These are phyloP conservation scores for Peromyscus leucopus DNA, from an alignment of 2,113 vertebrate species.

Conservation along the genomic window DNA sequence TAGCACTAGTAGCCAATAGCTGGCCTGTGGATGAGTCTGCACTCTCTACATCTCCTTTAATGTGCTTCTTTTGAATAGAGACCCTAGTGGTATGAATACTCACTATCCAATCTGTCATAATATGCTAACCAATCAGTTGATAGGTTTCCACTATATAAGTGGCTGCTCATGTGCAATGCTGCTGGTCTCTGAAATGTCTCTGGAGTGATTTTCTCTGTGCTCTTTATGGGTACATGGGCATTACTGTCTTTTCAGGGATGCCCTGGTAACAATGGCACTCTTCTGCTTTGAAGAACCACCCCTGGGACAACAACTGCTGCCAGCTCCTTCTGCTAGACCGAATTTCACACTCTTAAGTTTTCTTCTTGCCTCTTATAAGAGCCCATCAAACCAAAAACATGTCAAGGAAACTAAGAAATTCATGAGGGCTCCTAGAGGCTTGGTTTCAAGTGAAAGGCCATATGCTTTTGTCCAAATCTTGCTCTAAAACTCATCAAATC, in stretches of 20 bases:
- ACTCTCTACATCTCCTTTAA: neutral
- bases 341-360: slow-evolving; percentile 18
- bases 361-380: neutral
- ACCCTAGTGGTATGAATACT: neutral
- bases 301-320: neutral
- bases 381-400: slow-evolving; percentile 46
- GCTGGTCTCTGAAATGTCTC: neutral
- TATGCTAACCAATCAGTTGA: neutral
- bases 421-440: neutral
- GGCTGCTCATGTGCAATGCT: neutral
- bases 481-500: slow-evolving; percentile 27
- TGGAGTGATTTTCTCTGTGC: neutral
- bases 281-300: neutral
- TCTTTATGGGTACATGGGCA: neutral
- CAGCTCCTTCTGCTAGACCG: neutral
- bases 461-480: neutral
- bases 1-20: neutral
- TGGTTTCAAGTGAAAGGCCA: slow-evolving; percentile 25
- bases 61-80: neutral
- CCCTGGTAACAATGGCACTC: neutral
- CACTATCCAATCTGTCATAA: neutral
- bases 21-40: neutral
- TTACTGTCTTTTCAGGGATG: neutral
- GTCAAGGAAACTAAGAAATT: slow-evolving; percentile 30
- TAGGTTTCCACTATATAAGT: neutral